Evolutionary conservation across 2,888 invertebrate genomes (phyloP).

Genomic region (Tenthredo notha): DNA sequence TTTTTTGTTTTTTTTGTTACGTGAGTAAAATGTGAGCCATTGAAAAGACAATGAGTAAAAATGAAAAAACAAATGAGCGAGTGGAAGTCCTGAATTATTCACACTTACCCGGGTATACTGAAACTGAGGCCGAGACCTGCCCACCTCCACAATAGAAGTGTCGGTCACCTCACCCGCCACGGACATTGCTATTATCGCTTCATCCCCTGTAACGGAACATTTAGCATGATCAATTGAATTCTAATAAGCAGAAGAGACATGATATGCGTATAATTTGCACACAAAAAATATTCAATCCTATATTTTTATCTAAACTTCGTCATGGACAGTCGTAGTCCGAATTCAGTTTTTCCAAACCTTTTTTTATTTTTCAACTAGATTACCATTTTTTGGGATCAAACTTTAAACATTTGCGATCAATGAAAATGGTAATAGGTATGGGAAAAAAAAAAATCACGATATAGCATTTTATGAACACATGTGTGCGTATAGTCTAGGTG

Average conservation of each 20-base stretch:
- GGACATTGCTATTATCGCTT: conserved; percentile 79
- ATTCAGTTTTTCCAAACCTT: neutral
- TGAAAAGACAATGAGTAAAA: neutral
- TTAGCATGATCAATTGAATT: neutral
- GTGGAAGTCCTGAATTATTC: neutral
- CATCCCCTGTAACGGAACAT: conserved; percentile 77
- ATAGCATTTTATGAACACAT: neutral
- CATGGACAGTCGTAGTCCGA: neutral
- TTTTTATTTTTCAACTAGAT: neutral
- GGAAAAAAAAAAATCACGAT: neutral
- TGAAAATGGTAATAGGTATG: neutral
- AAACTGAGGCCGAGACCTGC: conserved; percentile 76
- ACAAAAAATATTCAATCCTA: neutral
- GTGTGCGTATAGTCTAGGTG: too few species aligned
- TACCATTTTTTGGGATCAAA: neutral
- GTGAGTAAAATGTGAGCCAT: neutral
- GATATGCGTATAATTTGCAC: neutral
- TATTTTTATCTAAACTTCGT: neutral
- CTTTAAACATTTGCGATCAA: neutral
- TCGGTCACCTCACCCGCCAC: conserved; percentile 78
- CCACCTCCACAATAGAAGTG: conserved; percentile 75
- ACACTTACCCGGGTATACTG: conserved; percentile 75
- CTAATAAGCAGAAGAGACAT: neutral
- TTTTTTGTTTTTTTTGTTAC: neutral
- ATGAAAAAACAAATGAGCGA: conserved; percentile 55